Base-by-base conservation (phyloP, 2,113 vertebrate species). In the Ochotona curzoniae region DNA sequence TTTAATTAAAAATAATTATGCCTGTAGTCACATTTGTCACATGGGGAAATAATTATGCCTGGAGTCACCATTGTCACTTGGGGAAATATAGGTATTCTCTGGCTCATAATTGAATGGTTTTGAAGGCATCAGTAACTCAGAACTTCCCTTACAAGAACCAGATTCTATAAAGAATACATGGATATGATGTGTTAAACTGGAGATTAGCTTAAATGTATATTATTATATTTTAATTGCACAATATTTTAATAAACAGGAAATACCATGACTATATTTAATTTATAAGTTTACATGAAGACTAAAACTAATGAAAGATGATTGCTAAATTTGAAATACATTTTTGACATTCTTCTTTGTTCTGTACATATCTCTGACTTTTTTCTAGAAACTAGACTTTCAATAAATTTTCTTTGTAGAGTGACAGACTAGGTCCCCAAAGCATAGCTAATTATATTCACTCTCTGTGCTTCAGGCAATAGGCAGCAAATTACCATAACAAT, bases 241-340 rank as follows among this genome's bases (percentile, higher is more conserved):
- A 12, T 26, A 23, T 61, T 61, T 38, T 2, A 44, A 73, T 79
- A 74, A 35, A 3, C 5, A 54, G 74, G 84, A 86, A 15, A 30
- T 11, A 66, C n/a, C 14, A 89, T n/a, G 83, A 57, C 54, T 64
- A 28, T 64, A 89, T 25, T 83, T 90, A 57, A 76, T 47, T 44
- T 76, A 70, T 47, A 89, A 81, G 80, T 26, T 14, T 81, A 8
- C 78, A 91, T 21, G 26, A 93, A 87, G 8, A 86, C 25, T 47
- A 69, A 12, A 93, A 89, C 78, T 89, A 90, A 94, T 96, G 69
- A 90, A 96, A 90, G 49, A 64, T 76, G 26, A 66, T 87, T 92
- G 3, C 25, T n/a, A 13, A 89, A 93, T 94, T 89, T 84, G 28
- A 94, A 94, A 75, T 71, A 88, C 90, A 21, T 69, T 84, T 93